phyloP scores from a whole-genome alignment of 1,140 invertebrate species.

The Trachymyrmex septentrionalis region DNA sequence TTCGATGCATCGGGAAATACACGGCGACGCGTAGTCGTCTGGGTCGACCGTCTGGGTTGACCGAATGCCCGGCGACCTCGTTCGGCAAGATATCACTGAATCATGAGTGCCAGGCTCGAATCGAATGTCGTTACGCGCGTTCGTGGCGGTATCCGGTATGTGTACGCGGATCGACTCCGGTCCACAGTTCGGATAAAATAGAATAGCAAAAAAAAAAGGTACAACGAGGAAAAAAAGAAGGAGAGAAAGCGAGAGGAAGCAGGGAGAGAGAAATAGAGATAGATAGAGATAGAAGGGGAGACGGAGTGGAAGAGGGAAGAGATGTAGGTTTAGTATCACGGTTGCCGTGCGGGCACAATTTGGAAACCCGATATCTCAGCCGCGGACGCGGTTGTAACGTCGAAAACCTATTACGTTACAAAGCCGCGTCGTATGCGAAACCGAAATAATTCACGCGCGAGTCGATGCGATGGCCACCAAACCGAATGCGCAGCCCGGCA shows the following conservation, averaged over 20 bases:
- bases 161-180: conserved; percentile 25
- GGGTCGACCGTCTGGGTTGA: conserved; percentile 39
- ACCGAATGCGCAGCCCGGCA: conserved; percentile 40
- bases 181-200: conserved; percentile 34
- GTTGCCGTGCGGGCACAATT: conserved; percentile 62
- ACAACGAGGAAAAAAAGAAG: not conserved
- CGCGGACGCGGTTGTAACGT: conserved; percentile 64
- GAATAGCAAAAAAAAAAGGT: conserved; percentile 15
- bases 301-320: too few species aligned
- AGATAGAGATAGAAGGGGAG: not conserved
- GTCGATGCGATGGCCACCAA: conserved; percentile 27
- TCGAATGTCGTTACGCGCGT: conserved; percentile 44
- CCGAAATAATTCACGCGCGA: conserved; percentile 73
- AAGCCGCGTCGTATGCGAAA: conserved; percentile 68
- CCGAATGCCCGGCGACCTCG: conserved; percentile 38
- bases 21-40: conserved; percentile 50
- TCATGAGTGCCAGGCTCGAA: conserved; percentile 48
- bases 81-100: conserved; percentile 57
- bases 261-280: too few species aligned
- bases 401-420: conserved; percentile 75
- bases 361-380: conserved; percentile 70
- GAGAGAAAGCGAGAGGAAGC: not conserved
- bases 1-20: conserved; percentile 36
- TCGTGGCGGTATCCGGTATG: conserved; percentile 26
- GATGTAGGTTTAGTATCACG: conserved; percentile 47